Base-by-base conservation (phyloP, 2,797 vertebrate genomes). In the Sebastes kiyomatsui region DNA sequence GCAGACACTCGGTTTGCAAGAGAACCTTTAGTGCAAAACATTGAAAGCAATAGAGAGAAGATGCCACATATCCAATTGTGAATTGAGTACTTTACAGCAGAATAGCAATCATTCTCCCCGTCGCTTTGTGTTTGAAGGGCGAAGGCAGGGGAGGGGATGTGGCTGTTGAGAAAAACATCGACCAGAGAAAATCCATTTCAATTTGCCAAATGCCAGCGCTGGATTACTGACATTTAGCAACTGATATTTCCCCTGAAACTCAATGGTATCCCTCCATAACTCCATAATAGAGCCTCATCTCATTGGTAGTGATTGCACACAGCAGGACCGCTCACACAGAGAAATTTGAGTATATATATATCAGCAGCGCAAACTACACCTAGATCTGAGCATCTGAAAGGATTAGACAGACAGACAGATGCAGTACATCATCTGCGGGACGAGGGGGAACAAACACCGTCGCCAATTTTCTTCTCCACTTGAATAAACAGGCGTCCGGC, bases 161-260 rank as follows among this genome's bases (percentile, higher is more conserved):
- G 61, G 69, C 86, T 83, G 78, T 28, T 76, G 71, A 82, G 83
- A 75, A 85, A 91, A 87, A 87, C 73, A 93, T 84, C 61, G 71
- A 93, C 83, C 85, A 67, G 60, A 83, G 81, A 90, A 92, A 94
- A 93, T 93, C 89, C 67, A 93, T 93, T 93, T 92, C 89, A 89
- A 92, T 94, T 92, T 92, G 61, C 84, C 87, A 91, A 93, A 94
- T 91, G 90, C 85, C 87, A 86, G 77, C 3, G 66, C 81, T 83
- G 90, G 88, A 94, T 93, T 91, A 90, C 89, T 92, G 92, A 94
- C 93, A 93, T 93, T 93, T 92, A 92, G 85, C 82, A 81, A 90
- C 85, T 84, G 86, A 88, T 92, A 91, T 92, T 91, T 87, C 80
- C 84, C 72, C 33, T 46, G 78, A 88, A 93, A 88, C 88, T 87